These are phyloP conservation scores for Sebastes flavidus DNA, from an alignment of 2,797 vertebrate species.

Conservation along the genomic window DNA sequence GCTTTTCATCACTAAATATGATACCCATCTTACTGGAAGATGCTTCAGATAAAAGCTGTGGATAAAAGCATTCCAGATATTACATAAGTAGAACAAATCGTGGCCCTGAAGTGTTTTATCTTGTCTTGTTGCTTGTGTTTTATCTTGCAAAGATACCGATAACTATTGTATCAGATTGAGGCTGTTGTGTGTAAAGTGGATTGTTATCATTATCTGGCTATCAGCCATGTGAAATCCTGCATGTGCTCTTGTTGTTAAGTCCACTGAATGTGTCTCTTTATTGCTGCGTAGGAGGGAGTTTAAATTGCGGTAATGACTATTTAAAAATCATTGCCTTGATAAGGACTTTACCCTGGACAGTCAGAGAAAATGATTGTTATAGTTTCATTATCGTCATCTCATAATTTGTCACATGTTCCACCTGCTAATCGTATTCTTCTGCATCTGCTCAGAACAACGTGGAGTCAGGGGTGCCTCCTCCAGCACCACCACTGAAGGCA, in stretches of 20 bases:
- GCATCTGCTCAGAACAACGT: conserved; percentile 67
- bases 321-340: neutral
- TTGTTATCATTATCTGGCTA: conserved; percentile 6
- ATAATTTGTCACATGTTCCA: neutral
- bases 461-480: conserved; percentile 82
- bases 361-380: neutral
- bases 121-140: neutral
- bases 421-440: neutral
- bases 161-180: conserved; percentile 4
- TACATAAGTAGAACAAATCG: neutral
- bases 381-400: neutral
- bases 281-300: neutral
- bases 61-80: neutral
- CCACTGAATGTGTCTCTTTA: conserved; percentile 7
- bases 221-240: conserved; percentile 7
- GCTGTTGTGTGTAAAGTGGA: neutral
- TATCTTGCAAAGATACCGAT: neutral
- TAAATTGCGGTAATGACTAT: neutral
- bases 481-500: conserved; percentile 86
- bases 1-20: neutral
- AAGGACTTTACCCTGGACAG: neutral
- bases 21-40: neutral
- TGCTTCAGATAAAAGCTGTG: neutral
- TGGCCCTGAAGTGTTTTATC: conserved; percentile 4
- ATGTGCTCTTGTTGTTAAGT: conserved; percentile 11